Base-by-base conservation (phyloP, 1,140 invertebrate species). In the Ceratoteleas bidentatus region DNA sequence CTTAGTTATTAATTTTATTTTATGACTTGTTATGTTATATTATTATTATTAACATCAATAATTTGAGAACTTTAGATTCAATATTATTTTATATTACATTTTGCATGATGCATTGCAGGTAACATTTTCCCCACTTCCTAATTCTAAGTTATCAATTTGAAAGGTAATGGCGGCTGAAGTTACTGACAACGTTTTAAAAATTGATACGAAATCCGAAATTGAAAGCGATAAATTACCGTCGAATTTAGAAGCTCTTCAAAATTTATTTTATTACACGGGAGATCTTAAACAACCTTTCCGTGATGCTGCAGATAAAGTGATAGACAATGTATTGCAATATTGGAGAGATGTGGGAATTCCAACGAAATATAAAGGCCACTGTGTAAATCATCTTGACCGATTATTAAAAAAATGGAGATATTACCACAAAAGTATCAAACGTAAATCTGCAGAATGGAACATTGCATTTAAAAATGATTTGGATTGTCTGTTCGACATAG, bases 221-320 rank as follows among this genome's bases (percentile, higher is more conserved):
- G 8, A 10, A 43, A 43, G 40, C n/a, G 40, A 43, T n/a, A 43
- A 43, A 43, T 43, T 43, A 43, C 40, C 40, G n/a, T 43, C 40
- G 8, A 43, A 43, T 43, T 43, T 43, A n/a, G 40, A 43, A 43
- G n/a, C n/a, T 1, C n/a, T 43, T 9, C 8, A 43, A n/a, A 9
- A 43, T 43, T 43, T 43, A n/a, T 43, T 43, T 43, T 43, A 43
- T 43, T 43, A 43, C 6, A 10, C n/a, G 6, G 6, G 40, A 43
- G 40, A 10, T 43, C 40, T 10, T n/a, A 43, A 43, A 9, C 8
- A 43, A 43, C 0, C 8, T 43, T 43, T 43, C 8, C 40, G 40
- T 43, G n/a, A 9, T 43, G 40, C 9, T 1, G 40, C 40, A 43
- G 40, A n/a, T 9, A 43, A 10, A 10, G 40, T 43, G 9, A n/a